Conservation (phyloP, 2,888 invertebrate genomes). For the Luperina nickerlii region DNA sequence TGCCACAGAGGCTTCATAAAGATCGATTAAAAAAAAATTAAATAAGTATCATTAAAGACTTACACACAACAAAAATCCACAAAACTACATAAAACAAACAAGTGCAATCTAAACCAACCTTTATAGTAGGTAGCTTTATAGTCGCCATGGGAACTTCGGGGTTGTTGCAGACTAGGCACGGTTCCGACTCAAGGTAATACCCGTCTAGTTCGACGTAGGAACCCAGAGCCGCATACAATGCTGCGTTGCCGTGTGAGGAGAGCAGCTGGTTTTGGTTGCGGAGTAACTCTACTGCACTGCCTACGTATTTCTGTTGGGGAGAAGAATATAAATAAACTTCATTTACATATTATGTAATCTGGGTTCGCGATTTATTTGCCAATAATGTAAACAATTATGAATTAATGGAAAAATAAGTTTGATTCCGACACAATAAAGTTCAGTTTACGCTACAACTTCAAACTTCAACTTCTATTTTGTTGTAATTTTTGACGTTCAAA, state of each 20-base stretch:
- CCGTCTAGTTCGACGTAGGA: conserved; percentile 99
- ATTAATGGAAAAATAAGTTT: no score
- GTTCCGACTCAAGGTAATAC: conserved; percentile 98
- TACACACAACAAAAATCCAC: background rate
- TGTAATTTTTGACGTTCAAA: no score
- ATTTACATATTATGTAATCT: background rate
- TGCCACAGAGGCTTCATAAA: background rate
- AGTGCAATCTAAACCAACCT: conserved; percentile 87
- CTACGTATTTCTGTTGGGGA: conserved; percentile 93
- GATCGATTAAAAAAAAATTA: background rate
- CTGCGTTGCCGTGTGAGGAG: conserved; percentile 98
- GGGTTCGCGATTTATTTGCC: no score
- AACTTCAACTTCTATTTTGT: no score
- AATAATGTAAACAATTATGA: no score
- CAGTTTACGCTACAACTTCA: no score
- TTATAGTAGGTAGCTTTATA: conserved; percentile 97
- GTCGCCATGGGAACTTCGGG: conserved; percentile 98
- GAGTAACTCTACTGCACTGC: conserved; percentile 96
- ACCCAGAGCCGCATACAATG: conserved; percentile 96
- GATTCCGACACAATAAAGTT: no score
- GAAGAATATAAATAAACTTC: background rate
- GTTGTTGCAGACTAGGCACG: conserved; percentile 99
- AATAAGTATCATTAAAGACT: background rate
- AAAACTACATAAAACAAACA: background rate
- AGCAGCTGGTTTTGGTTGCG: conserved; percentile 97